These are phyloP conservation scores for Zaprionus capensis DNA, from an alignment of 1,140 invertebrate species.

Conservation along the genomic window DNA sequence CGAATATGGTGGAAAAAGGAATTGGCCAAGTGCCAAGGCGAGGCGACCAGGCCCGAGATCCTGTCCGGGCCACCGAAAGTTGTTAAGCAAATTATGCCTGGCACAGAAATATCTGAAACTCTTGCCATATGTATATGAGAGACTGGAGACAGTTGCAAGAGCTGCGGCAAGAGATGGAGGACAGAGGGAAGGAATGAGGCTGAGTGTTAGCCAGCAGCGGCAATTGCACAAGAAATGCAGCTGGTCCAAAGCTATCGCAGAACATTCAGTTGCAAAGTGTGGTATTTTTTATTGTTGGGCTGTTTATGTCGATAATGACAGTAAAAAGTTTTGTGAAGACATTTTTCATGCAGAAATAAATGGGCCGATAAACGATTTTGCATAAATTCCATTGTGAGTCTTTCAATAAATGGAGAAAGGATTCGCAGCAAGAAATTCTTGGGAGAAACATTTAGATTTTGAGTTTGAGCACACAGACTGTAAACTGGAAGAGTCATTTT, in stretches of 20 bases:
- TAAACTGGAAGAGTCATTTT: background rate
- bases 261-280: constrained; percentile 29
- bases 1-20: constrained; percentile 61
- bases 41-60: background rate
- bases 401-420: background rate
- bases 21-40: constrained; percentile 68
- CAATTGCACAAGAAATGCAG: constrained; percentile 30
- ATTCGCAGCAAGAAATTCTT: background rate
- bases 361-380: constrained; percentile 1
- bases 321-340: background rate
- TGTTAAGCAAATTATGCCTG: constrained; percentile 79
- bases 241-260: constrained; percentile 39
- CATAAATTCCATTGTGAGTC: background rate
- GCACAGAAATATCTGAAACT: constrained; percentile 60
- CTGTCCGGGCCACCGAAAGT: constrained; percentile 47
- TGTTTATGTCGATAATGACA: constrained; percentile 6
- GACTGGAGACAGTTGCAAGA: constrained; percentile 9
- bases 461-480: background rate
- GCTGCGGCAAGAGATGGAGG: background rate
- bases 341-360: background rate
- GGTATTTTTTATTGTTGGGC: constrained; percentile 2
- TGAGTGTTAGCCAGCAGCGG: background rate
- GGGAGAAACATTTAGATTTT: background rate
- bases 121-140: constrained; percentile 42
- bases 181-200: constrained; percentile 1